Percentiles rank a stretch among this genome's conserved stretches.
phyloP scores from a whole-genome alignment of 2,113 vertebrate genomes.

The Sphyrna mokarran region DNA sequence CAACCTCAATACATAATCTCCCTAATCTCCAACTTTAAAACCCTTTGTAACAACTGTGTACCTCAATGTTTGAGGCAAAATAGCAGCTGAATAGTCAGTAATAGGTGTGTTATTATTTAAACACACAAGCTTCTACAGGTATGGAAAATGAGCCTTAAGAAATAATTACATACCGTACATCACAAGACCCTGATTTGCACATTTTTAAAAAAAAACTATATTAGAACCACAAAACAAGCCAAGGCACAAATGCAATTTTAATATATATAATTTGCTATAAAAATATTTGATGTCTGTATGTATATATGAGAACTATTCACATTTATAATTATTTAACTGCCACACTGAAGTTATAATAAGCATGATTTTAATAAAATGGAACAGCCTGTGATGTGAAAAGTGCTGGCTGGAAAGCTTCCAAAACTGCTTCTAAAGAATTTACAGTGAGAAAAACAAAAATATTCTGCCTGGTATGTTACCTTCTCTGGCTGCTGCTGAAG shows the following conservation, averaged over 20 bases:
- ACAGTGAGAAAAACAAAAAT: background rate
- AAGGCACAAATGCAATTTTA: constrained; percentile 2
- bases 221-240: background rate
- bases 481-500: background rate
- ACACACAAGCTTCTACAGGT: background rate
- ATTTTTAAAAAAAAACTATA: background rate
- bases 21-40: constrained; percentile 18
- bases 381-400: background rate
- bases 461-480: background rate
- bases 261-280: background rate
- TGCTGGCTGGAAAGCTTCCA: background rate
- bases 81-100: constrained; percentile 1
- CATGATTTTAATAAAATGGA: background rate
- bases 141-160: background rate
- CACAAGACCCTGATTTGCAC: constrained; percentile 6
- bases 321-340: background rate
- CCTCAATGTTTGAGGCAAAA: constrained; percentile 7
- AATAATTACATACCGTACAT: constrained; percentile 21
- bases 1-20: constrained; percentile 17
- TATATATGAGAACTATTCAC: background rate
- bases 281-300: background rate
- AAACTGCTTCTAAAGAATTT: background rate
- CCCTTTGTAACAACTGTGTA: constrained; percentile 14
- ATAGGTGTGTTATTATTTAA: background rate
- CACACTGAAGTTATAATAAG: background rate